These are phyloP conservation scores for Sciaenops ocellatus DNA, from an alignment of 2,797 vertebrate species.

Conservation along the genomic window DNA sequence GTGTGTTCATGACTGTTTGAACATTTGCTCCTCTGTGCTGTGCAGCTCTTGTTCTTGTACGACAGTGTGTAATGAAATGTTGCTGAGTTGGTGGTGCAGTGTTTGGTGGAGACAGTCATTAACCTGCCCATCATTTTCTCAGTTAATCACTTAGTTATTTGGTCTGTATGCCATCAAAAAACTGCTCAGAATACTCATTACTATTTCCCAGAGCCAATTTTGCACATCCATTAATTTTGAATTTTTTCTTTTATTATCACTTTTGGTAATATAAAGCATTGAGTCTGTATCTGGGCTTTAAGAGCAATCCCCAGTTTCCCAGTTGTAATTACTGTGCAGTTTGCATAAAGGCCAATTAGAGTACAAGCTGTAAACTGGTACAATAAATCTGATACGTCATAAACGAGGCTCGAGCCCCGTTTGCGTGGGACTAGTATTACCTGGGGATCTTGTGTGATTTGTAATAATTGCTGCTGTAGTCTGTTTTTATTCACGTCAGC, in stretches of 20 bases:
- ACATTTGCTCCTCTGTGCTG: no score
- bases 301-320: background rate
- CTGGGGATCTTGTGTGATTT: background rate
- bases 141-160: background rate
- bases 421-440: background rate
- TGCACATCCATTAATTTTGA: no score
- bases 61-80: background rate
- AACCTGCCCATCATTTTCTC: background rate
- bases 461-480: background rate
- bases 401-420: background rate
- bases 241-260: no score
- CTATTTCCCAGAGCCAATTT: background rate
- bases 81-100: background rate
- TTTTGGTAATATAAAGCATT: background rate
- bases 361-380: background rate
- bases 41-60: background rate
- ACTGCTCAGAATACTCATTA: background rate
- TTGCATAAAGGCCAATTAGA: background rate
- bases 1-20: no score
- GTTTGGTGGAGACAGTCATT: background rate
- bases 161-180: no score
- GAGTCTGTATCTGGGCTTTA: background rate
- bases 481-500: background rate
- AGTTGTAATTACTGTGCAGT: background rate
- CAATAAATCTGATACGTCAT: background rate